A percentile compares a stretch with the other conserved stretches of the same genome.
phyloP scores from a whole-genome alignment of 2,888 invertebrate genomes.

The Cheilosia impressa region DNA sequence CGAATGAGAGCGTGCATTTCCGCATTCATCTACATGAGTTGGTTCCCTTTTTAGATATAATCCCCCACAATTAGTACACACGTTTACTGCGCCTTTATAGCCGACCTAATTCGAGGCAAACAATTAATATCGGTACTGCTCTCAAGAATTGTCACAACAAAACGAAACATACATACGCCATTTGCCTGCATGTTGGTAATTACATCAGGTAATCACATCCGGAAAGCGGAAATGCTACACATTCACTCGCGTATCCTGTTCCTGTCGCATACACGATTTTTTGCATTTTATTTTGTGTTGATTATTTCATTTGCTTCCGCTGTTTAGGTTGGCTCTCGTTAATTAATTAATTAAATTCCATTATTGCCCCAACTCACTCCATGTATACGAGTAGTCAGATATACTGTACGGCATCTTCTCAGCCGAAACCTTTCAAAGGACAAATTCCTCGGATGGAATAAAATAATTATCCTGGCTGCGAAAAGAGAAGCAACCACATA shows the following conservation, averaged over 20 bases:
- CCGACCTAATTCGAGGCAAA: too few relatives aligned
- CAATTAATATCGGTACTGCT: too few relatives aligned
- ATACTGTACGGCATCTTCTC: constrained; percentile 24
- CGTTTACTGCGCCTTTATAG: too few relatives aligned
- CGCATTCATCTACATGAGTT: too few relatives aligned
- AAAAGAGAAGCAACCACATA: constrained; percentile 23
- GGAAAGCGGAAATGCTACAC: constrained; percentile 19
- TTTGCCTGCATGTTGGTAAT: constrained; percentile 7
- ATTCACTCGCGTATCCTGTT: constrained; percentile 1
- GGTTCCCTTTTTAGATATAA: too few relatives aligned
- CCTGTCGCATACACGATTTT: constrained; percentile 18
- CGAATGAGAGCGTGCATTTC: too few relatives aligned
- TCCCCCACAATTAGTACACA: too few relatives aligned
- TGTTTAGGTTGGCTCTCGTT: constrained; percentile 8
- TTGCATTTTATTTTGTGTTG: constrained; percentile 1
- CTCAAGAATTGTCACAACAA: neutral
- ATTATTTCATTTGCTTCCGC: constrained; percentile 44
- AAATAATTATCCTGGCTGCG: constrained; percentile 64
- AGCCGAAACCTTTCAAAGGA: constrained; percentile 45
- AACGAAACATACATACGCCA: neutral
- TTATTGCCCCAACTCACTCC: constrained; percentile 42
- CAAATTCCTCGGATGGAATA: constrained; percentile 52
- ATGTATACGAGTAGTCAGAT: neutral
- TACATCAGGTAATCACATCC: constrained; percentile 38
- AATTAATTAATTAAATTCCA: constrained; percentile 56